A percentile compares a stretch with the other conserved stretches of the same genome.
phyloP scores from a whole-genome alignment of 2,888 invertebrate species.

The Homarus gammarus region DNA sequence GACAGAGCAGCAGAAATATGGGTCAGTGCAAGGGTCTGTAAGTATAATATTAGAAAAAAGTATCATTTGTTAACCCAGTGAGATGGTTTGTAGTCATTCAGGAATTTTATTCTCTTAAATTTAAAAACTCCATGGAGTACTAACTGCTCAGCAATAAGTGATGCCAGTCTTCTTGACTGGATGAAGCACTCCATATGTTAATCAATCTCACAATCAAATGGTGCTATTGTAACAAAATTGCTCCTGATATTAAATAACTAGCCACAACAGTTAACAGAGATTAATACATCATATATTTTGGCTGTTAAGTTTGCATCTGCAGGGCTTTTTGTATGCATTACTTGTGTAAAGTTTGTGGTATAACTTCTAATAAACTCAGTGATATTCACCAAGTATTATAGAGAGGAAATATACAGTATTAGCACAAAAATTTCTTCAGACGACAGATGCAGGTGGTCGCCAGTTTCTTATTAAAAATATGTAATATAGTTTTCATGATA shows the following conservation, averaged over 20 bases:
- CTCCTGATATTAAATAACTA: not conserved
- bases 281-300: not conserved
- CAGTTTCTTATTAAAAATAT: not conserved
- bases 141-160: not conserved
- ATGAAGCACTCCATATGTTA: not conserved
- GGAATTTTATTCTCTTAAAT: not conserved
- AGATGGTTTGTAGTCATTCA: not conserved
- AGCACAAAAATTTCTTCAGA: not conserved
- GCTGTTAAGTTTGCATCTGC: not conserved
- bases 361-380: not conserved
- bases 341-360: not conserved
- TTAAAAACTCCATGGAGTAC: not conserved
- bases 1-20: constrained; percentile 57
- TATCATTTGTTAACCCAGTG: constrained; percentile 46
- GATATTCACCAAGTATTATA: constrained; percentile 8
- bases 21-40: constrained; percentile 39
- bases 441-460: not conserved
- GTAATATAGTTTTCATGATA: constrained; percentile 8
- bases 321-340: not conserved
- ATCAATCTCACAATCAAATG: not conserved
- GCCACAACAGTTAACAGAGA: not conserved
- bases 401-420: constrained; percentile 8
- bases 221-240: constrained; percentile 7
- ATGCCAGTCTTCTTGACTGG: not conserved
- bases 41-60: constrained; percentile 60